These are phyloP conservation scores for Achroia grisella DNA, from an alignment of 1,140 invertebrate genomes.

Conservation along the genomic window DNA sequence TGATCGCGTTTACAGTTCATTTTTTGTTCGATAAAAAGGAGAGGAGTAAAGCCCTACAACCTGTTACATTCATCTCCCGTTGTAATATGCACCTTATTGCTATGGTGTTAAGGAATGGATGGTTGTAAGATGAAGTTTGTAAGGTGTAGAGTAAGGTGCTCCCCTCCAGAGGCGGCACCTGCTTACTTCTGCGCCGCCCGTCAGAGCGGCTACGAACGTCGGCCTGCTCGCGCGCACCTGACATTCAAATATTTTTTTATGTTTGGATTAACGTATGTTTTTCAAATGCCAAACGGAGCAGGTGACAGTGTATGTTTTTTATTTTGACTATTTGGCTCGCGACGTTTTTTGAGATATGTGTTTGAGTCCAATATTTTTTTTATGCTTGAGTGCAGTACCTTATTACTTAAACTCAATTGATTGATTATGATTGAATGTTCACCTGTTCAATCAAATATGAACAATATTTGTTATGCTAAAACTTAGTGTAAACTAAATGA, in stretches of 20 bases:
- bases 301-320: conserved; percentile 8
- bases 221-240: conserved; percentile 42
- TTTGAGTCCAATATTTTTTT: no score
- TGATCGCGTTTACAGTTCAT: conserved; percentile 73
- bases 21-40: conserved; percentile 74
- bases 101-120: background rate
- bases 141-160: conserved; percentile 66
- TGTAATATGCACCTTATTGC: conserved; percentile 15
- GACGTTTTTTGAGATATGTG: background rate
- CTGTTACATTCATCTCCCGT: background rate
- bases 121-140: conserved; percentile 36
- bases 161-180: conserved; percentile 70
- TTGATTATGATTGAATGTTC: no score
- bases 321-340: no score
- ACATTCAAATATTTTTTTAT: conserved; percentile 20
- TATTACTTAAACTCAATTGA: no score
- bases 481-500: no score
- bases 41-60: conserved; percentile 69
- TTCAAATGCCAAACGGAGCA: conserved; percentile 10
- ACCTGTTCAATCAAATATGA: no score
- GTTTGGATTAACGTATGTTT: conserved; percentile 5
- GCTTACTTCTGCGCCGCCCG: conserved; percentile 55
- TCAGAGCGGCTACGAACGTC: conserved; percentile 45
- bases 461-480: no score
- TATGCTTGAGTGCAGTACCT: no score